A percentile compares a stretch with the other conserved stretches of the same genome.
Evolutionary conservation across 1,140 invertebrate species (phyloP).

Genomic region (Pinna nobilis): DNA sequence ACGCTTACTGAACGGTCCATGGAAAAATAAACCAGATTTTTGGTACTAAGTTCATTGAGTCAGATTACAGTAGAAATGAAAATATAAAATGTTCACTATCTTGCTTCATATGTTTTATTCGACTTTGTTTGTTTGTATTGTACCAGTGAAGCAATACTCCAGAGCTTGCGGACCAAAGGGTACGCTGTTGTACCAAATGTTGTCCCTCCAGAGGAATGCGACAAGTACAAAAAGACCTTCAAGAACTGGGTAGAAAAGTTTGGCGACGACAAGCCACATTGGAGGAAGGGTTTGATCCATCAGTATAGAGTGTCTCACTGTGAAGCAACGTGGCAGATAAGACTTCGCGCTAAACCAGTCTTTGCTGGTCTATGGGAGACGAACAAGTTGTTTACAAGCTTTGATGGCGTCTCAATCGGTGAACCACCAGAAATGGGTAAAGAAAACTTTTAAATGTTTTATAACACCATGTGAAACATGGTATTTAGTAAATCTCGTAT

Average conservation of each 20-base stretch:
- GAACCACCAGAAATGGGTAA: conserved; percentile 26
- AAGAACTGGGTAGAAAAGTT: conserved; percentile 8
- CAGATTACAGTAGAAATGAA: too few species aligned
- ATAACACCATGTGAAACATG: not conserved
- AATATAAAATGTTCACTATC: too few species aligned
- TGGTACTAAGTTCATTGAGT: too few species aligned
- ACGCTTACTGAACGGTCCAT: too few species aligned
- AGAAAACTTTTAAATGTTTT: not conserved
- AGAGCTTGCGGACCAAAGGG: conserved; percentile 16
- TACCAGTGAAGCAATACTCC: not conserved
- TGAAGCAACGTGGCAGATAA: conserved; percentile 36
- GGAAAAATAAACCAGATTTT: too few species aligned
- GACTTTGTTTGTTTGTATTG: conserved; percentile 50
- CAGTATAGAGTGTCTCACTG: conserved; percentile 40
- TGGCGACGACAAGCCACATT: not conserved
- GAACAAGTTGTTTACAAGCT: conserved; percentile 40
- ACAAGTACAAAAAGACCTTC: conserved; percentile 7
- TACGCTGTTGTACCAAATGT: conserved; percentile 26
- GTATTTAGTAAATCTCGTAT: too few species aligned
- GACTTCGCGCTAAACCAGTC: conserved; percentile 34
- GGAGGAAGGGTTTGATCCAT: conserved; percentile 35
- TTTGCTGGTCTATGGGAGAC: conserved; percentile 47
- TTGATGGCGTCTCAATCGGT: conserved; percentile 46
- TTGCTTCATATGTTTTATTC: too few species aligned
- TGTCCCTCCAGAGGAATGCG: conserved; percentile 20